A percentile compares a stretch with the other conserved stretches of the same genome.
Evolutionary conservation across 2,888 invertebrate genomes (phyloP).

Genomic region (Dynastes hyllus): DNA sequence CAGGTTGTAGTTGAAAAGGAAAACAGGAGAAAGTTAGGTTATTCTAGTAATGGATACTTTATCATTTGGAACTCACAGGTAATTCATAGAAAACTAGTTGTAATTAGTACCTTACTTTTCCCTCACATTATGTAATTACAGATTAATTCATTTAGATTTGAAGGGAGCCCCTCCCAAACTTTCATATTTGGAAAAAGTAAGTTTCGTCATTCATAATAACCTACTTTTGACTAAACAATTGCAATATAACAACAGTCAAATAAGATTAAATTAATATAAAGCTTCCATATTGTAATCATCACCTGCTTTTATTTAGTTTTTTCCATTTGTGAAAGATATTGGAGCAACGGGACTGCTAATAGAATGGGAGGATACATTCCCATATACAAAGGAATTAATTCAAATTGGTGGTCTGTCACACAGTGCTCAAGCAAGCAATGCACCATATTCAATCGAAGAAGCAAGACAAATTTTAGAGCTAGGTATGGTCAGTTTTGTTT

Average conservation of each 20-base stretch:
- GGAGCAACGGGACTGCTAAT: conserved; percentile 87
- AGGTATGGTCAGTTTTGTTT: conserved; percentile 56
- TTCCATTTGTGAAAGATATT: conserved; percentile 77
- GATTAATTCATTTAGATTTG: conserved; percentile 82
- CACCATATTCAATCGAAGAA: conserved; percentile 80
- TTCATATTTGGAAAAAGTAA: conserved; percentile 74
- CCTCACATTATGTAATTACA: conserved; percentile 50
- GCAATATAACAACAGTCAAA: conserved; percentile 30
- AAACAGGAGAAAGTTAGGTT: conserved; percentile 46
- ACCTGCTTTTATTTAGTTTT: conserved; percentile 70
- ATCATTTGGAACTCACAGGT: conserved; percentile 72
- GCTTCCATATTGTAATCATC: background rate
- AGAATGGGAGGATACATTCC: conserved; percentile 95
- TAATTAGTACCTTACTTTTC: background rate
- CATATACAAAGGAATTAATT: conserved; percentile 79
- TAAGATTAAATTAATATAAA: conserved; percentile 2
- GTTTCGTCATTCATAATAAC: conserved; percentile 53
- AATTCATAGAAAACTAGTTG: conserved; percentile 44
- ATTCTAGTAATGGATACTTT: conserved; percentile 68
- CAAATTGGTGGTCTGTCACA: conserved; percentile 75
- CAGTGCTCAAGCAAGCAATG: conserved; percentile 72
- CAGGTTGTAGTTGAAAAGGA: background rate
- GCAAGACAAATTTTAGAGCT: conserved; percentile 79
- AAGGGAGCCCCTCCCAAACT: conserved; percentile 84
- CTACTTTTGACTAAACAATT: conserved; percentile 46